Conservation (phyloP, 1,140 invertebrate species). For the Cecropterus lyciades region DNA sequence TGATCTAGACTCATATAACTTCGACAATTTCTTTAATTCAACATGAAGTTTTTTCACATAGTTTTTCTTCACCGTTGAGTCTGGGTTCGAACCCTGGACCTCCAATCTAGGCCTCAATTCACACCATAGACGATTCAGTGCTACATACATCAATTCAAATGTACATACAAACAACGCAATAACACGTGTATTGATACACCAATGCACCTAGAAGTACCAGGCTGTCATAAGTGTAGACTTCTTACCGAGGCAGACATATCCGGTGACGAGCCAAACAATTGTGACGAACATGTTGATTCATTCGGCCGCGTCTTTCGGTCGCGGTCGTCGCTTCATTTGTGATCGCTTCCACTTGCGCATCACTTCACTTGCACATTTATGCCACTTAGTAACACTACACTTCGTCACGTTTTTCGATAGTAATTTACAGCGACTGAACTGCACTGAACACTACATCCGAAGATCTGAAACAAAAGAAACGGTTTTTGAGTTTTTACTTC, state of each 20-base stretch:
- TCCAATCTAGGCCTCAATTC: background rate
- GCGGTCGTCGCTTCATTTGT: constrained; percentile 68
- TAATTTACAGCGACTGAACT: background rate
- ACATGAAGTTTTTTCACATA: too few relatives aligned
- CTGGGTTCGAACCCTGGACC: background rate
- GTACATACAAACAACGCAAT: background rate
- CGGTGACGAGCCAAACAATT: constrained; percentile 50
- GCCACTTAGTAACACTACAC: constrained; percentile 24
- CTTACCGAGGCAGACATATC: constrained; percentile 65
- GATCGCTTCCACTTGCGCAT: constrained; percentile 48
- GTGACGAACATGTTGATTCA: constrained; percentile 54
- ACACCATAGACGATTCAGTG: background rate
- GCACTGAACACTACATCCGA: background rate
- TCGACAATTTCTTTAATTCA: too few relatives aligned
- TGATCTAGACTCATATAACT: too few relatives aligned
- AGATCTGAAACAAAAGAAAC: constrained; percentile 51
- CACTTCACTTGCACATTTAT: constrained; percentile 51
- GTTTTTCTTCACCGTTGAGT: too few relatives aligned
- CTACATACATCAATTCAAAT: background rate
- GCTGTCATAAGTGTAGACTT: constrained; percentile 3
- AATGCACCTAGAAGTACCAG: constrained; percentile 19
- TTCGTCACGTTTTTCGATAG: constrained; percentile 5
- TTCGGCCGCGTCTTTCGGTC: constrained; percentile 43
- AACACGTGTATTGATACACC: constrained; percentile 3
- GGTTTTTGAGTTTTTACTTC: background rate